Evolutionary conservation across 1,140 invertebrate genomes (phyloP), one percentile per base, ranked within the genome.

Genomic region (Aleiodes sp.): DNA sequence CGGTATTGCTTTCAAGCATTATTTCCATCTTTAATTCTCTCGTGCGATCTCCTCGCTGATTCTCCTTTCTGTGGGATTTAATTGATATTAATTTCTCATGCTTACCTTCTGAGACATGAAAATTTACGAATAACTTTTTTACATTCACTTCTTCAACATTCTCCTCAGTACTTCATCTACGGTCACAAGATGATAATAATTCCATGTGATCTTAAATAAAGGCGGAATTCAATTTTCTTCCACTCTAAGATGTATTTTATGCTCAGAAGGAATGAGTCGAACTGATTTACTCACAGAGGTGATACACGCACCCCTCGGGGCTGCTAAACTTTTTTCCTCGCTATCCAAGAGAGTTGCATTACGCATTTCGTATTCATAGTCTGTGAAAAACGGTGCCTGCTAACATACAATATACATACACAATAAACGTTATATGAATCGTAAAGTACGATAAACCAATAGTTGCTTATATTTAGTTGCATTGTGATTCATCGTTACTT

Each of bases 321-420:
- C 46, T 24, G 46, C 26, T 52, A 52, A 52, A 52, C 26, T 52
- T 52, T 52, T 52, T 24, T 21, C 16, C 46, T 52, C 1, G 46
- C 26, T 24, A 24, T 52, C 26, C 21, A n/a, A 4, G 26, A 52
- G 21, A 26, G 19, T 52, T 52, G 46, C 21, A 52, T 52, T 24
- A 52, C 46, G 21, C 46, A 52, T 52, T 52, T 16, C 46, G 46
- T 52, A 52, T 52, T 52, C 46, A 52, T 52, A 52, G 46, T 52
- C 46, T 52, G 46, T 24, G 16, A 19, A 52, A 24, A 35, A 6
- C 31, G 31, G 4, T 52, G n/a, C n/a, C n/a, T n/a, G n/a, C n/a
- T n/a, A n/a, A n/a, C n/a, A n/a, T n/a, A n/a, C 46, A 9, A 52
- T 52, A 9, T 8, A 16, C 12, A 8, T 6, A 7, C 16, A 24